Evolutionary conservation across 1,140 invertebrate species (phyloP).

Genomic region (Psix sp.): DNA sequence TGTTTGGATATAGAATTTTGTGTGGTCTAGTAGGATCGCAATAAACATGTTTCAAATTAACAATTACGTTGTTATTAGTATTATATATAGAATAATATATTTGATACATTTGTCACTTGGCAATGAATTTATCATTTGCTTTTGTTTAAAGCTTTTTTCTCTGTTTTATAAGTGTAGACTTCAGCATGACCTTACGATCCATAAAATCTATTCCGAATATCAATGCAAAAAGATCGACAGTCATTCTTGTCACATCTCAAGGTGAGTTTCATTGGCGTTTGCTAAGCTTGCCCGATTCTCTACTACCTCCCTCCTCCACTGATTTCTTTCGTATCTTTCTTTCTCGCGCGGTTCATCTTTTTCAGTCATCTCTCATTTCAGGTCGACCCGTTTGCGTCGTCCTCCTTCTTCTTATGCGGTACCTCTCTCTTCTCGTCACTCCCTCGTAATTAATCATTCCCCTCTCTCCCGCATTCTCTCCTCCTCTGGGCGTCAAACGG

Average conservation of each 20-base stretch:
- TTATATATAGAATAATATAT: too few species aligned
- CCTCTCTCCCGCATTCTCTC: slow-evolving; percentile 63
- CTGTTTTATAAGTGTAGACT: too few species aligned
- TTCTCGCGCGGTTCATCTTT: slow-evolving; percentile 45
- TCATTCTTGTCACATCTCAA: slow-evolving; percentile 42
- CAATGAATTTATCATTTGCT: too few species aligned
- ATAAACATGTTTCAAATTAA: too few species aligned
- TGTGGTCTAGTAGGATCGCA: too few species aligned
- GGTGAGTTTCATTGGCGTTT: slow-evolving; percentile 42
- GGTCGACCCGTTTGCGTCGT: slow-evolving; percentile 30
- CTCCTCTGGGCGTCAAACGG: slow-evolving; percentile 69
- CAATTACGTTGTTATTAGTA: too few species aligned
- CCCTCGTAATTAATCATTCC: slow-evolving; percentile 76
- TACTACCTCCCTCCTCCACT: slow-evolving; percentile 8
- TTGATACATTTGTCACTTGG: too few species aligned
- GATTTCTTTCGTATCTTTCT: slow-evolving; percentile 19
- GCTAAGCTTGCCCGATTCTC: too few species aligned
- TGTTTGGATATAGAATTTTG: too few species aligned
- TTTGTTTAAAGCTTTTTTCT: too few species aligned
- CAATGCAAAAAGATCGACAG: slow-evolving; percentile 35
- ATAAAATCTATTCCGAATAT: slow-evolving; percentile 12
- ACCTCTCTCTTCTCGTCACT: slow-evolving; percentile 66
- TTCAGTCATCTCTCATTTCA: slow-evolving; percentile 50
- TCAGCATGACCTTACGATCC: slow-evolving; percentile 2
- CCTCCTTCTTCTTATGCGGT: background rate